These are phyloP conservation scores for Brachionus rubens DNA, from an alignment of 1,140 invertebrate genomes.

Conservation along the genomic window DNA sequence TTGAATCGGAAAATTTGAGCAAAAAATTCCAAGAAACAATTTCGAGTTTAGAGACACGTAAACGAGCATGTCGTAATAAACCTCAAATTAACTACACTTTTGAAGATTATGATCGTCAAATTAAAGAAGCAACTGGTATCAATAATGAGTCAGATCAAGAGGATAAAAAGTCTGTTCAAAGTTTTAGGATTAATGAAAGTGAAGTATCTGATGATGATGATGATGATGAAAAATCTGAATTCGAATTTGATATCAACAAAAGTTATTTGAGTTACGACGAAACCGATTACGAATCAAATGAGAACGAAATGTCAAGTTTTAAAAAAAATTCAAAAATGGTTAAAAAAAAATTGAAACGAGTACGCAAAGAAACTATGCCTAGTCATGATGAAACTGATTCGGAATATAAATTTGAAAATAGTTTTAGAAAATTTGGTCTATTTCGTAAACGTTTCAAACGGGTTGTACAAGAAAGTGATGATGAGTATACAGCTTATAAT, in stretches of 20 bases:
- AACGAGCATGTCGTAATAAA: constrained; percentile 14
- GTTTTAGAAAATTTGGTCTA: neutral
- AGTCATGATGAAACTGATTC: constrained; percentile 17
- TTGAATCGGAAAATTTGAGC: neutral
- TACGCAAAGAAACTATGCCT: neutral
- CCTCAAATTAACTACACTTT: constrained; percentile 37
- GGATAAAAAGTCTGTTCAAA: neutral
- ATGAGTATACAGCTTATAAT: constrained; percentile 40
- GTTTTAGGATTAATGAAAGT: neutral
- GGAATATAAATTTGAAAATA: neutral
- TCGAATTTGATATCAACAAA: neutral
- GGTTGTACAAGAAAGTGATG: constrained; percentile 3
- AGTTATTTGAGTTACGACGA: constrained; percentile 14
- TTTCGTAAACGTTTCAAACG: constrained; percentile 2
- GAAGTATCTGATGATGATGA: neutral
- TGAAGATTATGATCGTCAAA: constrained; percentile 39
- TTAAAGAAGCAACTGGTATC: constrained; percentile 24
- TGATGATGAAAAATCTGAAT: neutral
- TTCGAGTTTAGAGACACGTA: neutral
- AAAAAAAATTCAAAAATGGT: neutral
- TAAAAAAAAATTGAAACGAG: neutral
- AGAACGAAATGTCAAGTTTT: neutral
- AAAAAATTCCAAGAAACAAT: neutral
- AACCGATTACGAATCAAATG: neutral
- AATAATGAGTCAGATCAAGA: neutral